Evolutionary conservation across 2,797 vertebrate species (phyloP).

Genomic region (Sebastes umbrosus): DNA sequence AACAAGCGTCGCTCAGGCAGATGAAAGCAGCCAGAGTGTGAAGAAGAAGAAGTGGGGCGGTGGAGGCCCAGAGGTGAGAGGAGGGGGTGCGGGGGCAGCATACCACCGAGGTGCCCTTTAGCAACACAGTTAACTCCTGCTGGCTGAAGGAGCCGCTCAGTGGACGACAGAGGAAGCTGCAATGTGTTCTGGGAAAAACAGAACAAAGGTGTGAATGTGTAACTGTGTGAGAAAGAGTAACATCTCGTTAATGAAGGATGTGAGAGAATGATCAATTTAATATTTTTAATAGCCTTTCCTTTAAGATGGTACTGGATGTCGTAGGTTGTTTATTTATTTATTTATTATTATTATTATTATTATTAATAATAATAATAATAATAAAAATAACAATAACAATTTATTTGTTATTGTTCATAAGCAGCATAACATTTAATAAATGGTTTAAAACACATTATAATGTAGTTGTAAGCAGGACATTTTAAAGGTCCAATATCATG

Average conservation of each 20-base stretch:
- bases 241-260: background rate
- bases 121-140: background rate
- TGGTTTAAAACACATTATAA: background rate
- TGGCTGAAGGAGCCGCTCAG: background rate
- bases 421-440: background rate
- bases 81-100: background rate
- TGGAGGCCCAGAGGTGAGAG: constrained; percentile 43
- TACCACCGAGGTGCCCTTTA: constrained; percentile 3
- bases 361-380: no score
- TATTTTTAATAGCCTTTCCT: background rate
- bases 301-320: background rate
- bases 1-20: constrained; percentile 47
- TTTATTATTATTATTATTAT: background rate
- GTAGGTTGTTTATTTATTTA: background rate
- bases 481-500: no score
- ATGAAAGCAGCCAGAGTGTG: constrained; percentile 36
- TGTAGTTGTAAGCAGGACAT: background rate
- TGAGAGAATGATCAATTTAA: background rate
- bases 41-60: constrained; percentile 41
- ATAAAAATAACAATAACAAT: background rate
- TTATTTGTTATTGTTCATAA: background rate
- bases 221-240: background rate
- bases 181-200: background rate
- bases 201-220: background rate
- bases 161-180: background rate